Evolutionary conservation across 2,797 vertebrate species (phyloP).

Genomic region (Hypotaenidia philippensis): DNA sequence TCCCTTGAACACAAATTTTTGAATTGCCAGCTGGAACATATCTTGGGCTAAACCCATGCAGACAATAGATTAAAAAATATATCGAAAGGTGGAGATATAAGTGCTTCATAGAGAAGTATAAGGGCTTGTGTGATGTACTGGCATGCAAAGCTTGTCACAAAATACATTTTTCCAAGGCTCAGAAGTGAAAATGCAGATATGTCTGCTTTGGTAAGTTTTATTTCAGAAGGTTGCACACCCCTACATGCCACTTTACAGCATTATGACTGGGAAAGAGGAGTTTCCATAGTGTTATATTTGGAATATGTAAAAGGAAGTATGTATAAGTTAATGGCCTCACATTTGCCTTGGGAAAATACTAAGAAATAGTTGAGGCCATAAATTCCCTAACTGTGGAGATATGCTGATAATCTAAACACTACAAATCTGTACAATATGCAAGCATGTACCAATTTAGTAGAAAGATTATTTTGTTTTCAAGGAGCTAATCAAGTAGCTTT

Average conservation of each 20-base stretch:
- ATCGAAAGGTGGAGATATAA: not conserved
- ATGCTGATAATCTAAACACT: not conserved
- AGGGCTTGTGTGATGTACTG: not conserved
- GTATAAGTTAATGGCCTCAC: not conserved
- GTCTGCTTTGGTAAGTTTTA: not conserved
- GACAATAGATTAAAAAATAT: not conserved
- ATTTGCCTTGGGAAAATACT: not conserved
- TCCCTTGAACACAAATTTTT: not conserved
- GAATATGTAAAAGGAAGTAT: not conserved
- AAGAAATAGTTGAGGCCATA: not conserved
- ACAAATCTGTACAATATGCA: not conserved
- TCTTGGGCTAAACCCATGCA: not conserved
- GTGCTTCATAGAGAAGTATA: not conserved
- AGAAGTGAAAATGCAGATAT: not conserved
- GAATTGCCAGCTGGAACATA: not conserved
- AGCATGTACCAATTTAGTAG: not conserved
- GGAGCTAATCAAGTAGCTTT: slow-evolving; percentile 2
- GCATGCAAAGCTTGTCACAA: not conserved
- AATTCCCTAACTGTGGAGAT: not conserved
- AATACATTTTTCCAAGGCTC: not conserved
- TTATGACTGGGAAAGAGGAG: not conserved
- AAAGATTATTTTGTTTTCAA: slow-evolving; percentile 1
- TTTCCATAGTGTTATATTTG: too few relatives aligned
- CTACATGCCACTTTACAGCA: not conserved
- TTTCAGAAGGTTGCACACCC: not conserved